Conservation (phyloP, 1,140 invertebrate species). For the Lamellibrachia luymesi region DNA sequence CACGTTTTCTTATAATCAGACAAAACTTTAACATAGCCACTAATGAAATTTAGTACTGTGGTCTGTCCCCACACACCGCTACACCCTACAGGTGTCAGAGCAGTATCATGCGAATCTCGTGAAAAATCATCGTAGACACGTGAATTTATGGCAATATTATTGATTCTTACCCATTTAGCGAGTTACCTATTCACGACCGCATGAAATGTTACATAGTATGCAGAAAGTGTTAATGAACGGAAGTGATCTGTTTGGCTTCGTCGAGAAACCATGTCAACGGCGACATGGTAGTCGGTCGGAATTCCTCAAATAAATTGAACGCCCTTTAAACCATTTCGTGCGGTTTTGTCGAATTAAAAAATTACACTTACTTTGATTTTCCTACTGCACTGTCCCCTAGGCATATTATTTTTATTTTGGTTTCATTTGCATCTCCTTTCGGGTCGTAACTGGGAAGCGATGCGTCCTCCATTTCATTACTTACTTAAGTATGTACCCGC, state of each 20-base stretch:
- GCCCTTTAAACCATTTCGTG: neutral
- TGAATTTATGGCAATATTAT: neutral
- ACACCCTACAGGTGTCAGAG: no score
- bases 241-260: neutral
- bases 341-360: conserved; percentile 6
- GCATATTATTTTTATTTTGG: conserved; percentile 62
- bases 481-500: neutral
- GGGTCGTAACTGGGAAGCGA: neutral
- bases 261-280: conserved; percentile 3
- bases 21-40: no score
- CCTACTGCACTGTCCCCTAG: conserved; percentile 65
- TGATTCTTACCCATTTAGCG: neutral
- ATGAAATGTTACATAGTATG: neutral
- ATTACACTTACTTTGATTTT: conserved; percentile 61
- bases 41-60: no score
- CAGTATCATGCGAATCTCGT: neutral
- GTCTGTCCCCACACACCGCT: neutral
- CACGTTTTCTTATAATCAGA: no score
- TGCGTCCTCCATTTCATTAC: conserved; percentile 4
- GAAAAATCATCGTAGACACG: neutral
- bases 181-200: neutral
- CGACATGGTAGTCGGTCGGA: neutral
- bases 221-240: neutral
- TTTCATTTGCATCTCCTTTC: neutral
- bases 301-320: neutral